Evolutionary conservation across 2,888 invertebrate genomes (phyloP), one percentile per base, ranked within the genome.

Genomic region (Leptopterna dolabrata): DNA sequence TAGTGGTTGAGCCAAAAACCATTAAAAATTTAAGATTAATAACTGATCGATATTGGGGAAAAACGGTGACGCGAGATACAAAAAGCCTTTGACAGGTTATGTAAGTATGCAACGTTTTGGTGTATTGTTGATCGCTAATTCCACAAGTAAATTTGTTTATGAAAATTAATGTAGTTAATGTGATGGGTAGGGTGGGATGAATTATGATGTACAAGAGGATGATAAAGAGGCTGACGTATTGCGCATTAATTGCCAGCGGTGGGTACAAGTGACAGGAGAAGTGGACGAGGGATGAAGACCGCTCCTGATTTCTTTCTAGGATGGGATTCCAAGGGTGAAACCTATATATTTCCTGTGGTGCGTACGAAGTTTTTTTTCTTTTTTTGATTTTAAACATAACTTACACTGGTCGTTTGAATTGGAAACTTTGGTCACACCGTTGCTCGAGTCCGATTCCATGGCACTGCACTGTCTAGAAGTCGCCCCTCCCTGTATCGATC

Each of bases 401-500:
- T 87, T 87, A 87, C 87, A 87, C 80, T 83, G 81, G 45, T 82
- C 30, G 82, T 45, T 51, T 9, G 86, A 70, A 83, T 87, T 83
- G 51, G 87, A 87, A 73, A 73, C 73, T 87, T 87, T 87, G 81
- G 82, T 76, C 29, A 78, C 78, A 41, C 87, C 87, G 82, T 87
- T 87, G 82, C 87, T 87, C 73, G 87, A 82, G 82, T 87, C 87
- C 19, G 87, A 76, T 71, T 87, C 87, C 87, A 87, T 87, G 82
- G 87, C 87, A 87, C 87, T 71, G 71, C 84, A 84, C 84, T 84
- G 84, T 43, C 73, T 76, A 30, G 30, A 78, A 9, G 13, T 47
- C 76, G 63, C 47, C 86, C 86, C 63, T 55, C 76, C 86, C 63
- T 78, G 76, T 47, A 86, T 86, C 86, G 86, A 86, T 86, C 76